A percentile compares a stretch with the other conserved stretches of the same genome.
phyloP scores from a whole-genome alignment of 2,888 invertebrate species.

The Drosophila neutralis region DNA sequence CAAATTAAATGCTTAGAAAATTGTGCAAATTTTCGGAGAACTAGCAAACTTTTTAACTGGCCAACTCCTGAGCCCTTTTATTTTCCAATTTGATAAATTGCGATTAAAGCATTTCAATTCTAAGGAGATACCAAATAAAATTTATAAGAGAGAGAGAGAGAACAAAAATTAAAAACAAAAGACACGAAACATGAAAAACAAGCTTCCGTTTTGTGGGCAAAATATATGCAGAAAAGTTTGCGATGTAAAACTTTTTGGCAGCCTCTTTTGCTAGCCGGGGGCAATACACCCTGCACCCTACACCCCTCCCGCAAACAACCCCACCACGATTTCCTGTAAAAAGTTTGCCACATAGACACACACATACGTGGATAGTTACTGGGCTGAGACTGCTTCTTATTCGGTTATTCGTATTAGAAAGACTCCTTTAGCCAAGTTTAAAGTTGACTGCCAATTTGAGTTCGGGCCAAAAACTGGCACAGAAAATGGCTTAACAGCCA shows the following conservation, averaged over 20 bases:
- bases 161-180: conserved; percentile 60
- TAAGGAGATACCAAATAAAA: conserved; percentile 30
- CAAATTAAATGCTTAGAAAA: conserved; percentile 67
- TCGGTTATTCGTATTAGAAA: conserved; percentile 55
- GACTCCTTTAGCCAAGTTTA: conserved; percentile 65
- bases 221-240: conserved; percentile 79
- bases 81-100: conserved; percentile 78
- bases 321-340: conserved; percentile 10
- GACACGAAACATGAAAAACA: conserved; percentile 75
- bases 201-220: conserved; percentile 73
- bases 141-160: not conserved
- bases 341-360: conserved; percentile 51
- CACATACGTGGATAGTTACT: conserved; percentile 17
- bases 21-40: conserved; percentile 30
- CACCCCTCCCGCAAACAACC: not conserved
- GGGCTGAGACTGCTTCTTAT: conserved; percentile 42
- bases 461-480: conserved; percentile 11
- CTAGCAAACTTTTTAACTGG: conserved; percentile 45
- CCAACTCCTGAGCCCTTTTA: conserved; percentile 52
- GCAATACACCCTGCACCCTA: conserved; percentile 6
- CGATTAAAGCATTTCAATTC: conserved; percentile 75
- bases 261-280: conserved; percentile 45
- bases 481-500: conserved; percentile 57
- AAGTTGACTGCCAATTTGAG: conserved; percentile 61
- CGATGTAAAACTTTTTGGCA: conserved; percentile 74